A percentile compares a stretch with the other conserved stretches of the same genome.
phyloP scores from a whole-genome alignment of 1,140 invertebrate genomes.

The Aricia agestis region DNA sequence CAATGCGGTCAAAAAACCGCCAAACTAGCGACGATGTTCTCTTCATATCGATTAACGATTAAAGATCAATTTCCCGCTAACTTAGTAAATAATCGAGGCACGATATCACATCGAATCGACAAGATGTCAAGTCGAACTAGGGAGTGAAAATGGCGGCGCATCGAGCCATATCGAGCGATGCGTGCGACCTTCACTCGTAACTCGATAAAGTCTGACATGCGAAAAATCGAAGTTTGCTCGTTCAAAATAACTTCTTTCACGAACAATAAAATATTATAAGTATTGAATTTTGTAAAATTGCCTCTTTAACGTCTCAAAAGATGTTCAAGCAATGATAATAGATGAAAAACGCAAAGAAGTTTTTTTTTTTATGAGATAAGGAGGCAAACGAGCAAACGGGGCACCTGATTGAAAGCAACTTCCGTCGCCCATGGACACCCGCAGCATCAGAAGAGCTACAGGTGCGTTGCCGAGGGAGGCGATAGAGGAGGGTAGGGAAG shows the following conservation, averaged over 20 bases:
- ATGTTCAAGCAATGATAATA: too few relatives aligned
- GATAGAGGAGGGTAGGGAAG: too few relatives aligned
- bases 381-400: too few relatives aligned
- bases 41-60: conserved; percentile 61
- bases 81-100: conserved; percentile 49
- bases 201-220: conserved; percentile 33
- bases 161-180: conserved; percentile 36
- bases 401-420: too few relatives aligned
- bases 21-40: conserved; percentile 65
- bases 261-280: too few relatives aligned
- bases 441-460: too few relatives aligned
- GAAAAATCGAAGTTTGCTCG: conserved; percentile 23
- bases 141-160: conserved; percentile 49
- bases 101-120: conserved; percentile 58
- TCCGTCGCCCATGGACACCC: too few relatives aligned
- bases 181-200: conserved; percentile 44
- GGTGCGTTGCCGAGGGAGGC: too few relatives aligned
- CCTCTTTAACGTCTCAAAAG: too few relatives aligned
- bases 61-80: conserved; percentile 53
- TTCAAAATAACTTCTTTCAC: background rate
- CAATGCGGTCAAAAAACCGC: conserved; percentile 65
- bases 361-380: too few relatives aligned
- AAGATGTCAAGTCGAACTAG: conserved; percentile 41
- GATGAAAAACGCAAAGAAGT: too few relatives aligned
- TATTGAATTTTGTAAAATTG: too few relatives aligned